A percentile compares a stretch with the other conserved stretches of the same genome.
phyloP scores from a whole-genome alignment of 1,140 invertebrate species.

The Papilio helenus region DNA sequence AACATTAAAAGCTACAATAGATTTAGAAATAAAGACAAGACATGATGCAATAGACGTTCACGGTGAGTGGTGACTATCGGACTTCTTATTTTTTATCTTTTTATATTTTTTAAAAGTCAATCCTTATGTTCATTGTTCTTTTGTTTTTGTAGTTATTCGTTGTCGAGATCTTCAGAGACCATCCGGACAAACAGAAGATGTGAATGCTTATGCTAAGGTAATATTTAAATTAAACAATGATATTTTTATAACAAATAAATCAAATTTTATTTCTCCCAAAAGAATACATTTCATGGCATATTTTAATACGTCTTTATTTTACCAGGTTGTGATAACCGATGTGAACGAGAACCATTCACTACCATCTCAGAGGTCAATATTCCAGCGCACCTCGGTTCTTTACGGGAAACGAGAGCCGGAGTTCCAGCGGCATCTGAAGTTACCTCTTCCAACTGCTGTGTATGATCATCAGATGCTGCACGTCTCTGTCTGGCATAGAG shows the following conservation, averaged over 20 bases:
- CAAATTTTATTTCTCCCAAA: background rate
- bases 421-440: constrained; percentile 74
- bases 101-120: constrained; percentile 27
- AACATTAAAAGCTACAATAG: constrained; percentile 72
- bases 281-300: background rate
- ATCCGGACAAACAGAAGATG: constrained; percentile 71
- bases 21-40: constrained; percentile 71
- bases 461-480: constrained; percentile 75
- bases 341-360: constrained; percentile 64
- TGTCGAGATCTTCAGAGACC: constrained; percentile 73
- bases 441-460: constrained; percentile 66
- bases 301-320: constrained; percentile 32
- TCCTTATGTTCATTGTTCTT: constrained; percentile 20
- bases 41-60: constrained; percentile 78
- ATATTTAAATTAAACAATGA: background rate
- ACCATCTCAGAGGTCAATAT: constrained; percentile 74
- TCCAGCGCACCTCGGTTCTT: constrained; percentile 76
- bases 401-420: constrained; percentile 77
- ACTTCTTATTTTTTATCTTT: constrained; percentile 46
- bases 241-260: too few species aligned
- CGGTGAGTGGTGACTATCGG: constrained; percentile 82
- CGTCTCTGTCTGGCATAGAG: constrained; percentile 77
- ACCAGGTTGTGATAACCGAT: constrained; percentile 74
- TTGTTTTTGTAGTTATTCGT: constrained; percentile 68
- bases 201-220: constrained; percentile 79